Conservation (phyloP, 2,888 invertebrate species). For the Latrodectus elegans region DNA sequence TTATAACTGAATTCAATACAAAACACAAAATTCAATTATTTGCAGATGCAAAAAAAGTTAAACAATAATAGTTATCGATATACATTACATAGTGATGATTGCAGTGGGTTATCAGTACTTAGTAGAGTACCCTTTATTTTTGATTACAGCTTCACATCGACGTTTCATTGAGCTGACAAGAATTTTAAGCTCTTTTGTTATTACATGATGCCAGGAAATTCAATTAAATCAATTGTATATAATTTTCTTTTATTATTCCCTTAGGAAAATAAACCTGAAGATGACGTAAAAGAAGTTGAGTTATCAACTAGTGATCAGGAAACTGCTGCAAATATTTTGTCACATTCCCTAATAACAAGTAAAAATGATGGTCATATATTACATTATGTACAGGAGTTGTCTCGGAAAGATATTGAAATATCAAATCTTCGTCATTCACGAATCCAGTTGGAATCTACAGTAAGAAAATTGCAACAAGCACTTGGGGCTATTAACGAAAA, state of each 20-base stretch:
- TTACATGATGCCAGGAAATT: no score
- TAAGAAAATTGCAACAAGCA: slow-evolving; percentile 78
- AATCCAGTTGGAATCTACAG: slow-evolving; percentile 78
- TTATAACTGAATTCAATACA: no score
- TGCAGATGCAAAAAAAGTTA: no score
- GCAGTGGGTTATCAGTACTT: no score
- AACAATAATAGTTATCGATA: no score
- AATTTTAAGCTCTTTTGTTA: no score
- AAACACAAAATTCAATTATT: no score
- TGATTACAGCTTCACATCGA: no score
- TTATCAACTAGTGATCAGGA: slow-evolving; percentile 16
- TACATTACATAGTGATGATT: no score
- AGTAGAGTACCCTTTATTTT: no score
- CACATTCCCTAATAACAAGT: slow-evolving; percentile 39
- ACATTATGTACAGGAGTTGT: slow-evolving; percentile 88
- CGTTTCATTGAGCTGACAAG: no score
- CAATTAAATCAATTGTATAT: no score
- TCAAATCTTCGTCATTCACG: slow-evolving; percentile 83
- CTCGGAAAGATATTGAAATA: slow-evolving; percentile 86
- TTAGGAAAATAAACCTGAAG: slow-evolving; percentile 15
- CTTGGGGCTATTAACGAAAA: slow-evolving; percentile 76
- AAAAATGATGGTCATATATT: slow-evolving; percentile 77
- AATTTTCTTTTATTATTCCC: neutral
- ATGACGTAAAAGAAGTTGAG: slow-evolving; percentile 6
- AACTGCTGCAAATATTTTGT: slow-evolving; percentile 21